Evolutionary conservation across 2,888 invertebrate species (phyloP), one percentile per base, ranked within the genome.

Genomic region (Hemithea aestivaria): DNA sequence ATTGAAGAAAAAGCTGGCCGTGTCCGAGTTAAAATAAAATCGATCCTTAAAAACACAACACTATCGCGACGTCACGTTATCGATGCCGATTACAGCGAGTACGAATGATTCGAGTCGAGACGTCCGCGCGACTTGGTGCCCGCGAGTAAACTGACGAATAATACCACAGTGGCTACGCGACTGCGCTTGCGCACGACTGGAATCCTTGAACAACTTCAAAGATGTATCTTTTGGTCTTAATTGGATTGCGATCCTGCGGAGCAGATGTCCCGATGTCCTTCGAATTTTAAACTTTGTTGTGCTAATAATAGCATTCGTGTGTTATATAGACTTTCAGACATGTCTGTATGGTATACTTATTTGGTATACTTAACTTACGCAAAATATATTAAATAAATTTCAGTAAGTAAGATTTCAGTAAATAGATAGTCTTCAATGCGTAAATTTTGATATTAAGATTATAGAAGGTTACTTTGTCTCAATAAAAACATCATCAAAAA

Each of bases 221-320:
- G 77, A 79, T 78, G 70, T 71, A 73, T 76, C 73, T n/a, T n/a
- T n/a, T n/a, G n/a, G n/a, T n/a, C n/a, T 74, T 58, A 66, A 46
- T 53, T 53, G 48, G 20, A 37, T 45, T 38, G 28, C 25, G 40
- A 40, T 21, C 34, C 20, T 38, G 31, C 25, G n/a, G 39, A 27
- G 41, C 35, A 44, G 29, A 41, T 44, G 37, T 39, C 42, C 37
- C 45, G 26, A 26, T 27, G 48, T 43, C 40, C 45, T 50, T 50
- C 37, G 25, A 40, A 32, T 25, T 39, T 16, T 2, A 10, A 8
- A 25, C 20, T 40, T 38, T 9, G 25, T 27, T 25, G 24, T 27
- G 25, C n/a, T n/a, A n/a, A n/a, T n/a, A n/a, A n/a, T n/a, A n/a
- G n/a, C n/a, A n/a, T n/a, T n/a, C n/a, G n/a, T n/a, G n/a, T n/a